Conservation (phyloP, 2,797 vertebrate genomes). For the Psittacula derbiana region DNA sequence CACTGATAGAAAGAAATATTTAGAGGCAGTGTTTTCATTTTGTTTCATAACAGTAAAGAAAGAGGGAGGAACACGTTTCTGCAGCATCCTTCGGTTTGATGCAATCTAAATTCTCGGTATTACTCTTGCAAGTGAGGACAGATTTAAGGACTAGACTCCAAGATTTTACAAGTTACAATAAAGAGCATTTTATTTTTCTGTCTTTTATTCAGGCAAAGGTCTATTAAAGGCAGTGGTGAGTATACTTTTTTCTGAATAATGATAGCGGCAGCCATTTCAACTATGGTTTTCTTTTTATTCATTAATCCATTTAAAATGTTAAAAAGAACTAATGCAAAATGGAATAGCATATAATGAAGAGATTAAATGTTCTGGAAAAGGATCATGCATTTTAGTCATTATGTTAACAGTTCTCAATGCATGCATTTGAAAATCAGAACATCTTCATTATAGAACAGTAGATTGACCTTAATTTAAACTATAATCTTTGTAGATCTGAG, state of each 20-base stretch:
- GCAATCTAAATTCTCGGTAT: conserved; percentile 18
- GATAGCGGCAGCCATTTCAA: neutral
- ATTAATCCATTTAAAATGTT: neutral
- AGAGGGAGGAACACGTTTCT: neutral
- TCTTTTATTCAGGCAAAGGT: neutral
- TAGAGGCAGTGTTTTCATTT: conserved; percentile 38
- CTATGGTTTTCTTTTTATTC: neutral
- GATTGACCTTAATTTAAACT: neutral
- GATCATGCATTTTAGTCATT: neutral
- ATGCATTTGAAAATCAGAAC: neutral
- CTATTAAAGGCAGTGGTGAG: neutral
- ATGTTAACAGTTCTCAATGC: neutral
- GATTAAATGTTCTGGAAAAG: neutral
- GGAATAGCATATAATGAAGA: neutral
- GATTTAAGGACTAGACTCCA: neutral
- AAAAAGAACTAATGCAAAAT: neutral
- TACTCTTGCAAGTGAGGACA: conserved; percentile 19
- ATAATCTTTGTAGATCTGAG: neutral
- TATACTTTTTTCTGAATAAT: neutral
- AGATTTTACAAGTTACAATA: conserved; percentile 3
- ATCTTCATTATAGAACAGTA: neutral
- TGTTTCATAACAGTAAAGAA: conserved; percentile 24
- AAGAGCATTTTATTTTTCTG: neutral
- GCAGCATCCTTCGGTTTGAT: conserved; percentile 11
- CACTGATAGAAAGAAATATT: conserved; percentile 34